Conservation (phyloP, 2,113 vertebrate genomes). For the Rousettus leschenaultii region DNA sequence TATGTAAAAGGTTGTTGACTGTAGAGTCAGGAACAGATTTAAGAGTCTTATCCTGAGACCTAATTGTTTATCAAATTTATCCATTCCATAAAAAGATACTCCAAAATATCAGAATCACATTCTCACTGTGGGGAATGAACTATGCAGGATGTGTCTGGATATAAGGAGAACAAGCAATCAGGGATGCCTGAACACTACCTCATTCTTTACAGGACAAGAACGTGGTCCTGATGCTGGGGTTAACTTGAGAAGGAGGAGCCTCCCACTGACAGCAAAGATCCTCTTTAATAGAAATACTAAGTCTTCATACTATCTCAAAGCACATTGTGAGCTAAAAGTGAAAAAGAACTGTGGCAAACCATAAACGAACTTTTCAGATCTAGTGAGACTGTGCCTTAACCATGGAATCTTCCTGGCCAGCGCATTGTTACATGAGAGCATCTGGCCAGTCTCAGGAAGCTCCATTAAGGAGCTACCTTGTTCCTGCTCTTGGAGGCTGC, state of each 20-base stretch:
- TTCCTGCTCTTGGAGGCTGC: background rate
- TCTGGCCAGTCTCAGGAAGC: background rate
- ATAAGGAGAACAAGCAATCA: background rate
- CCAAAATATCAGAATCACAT: background rate
- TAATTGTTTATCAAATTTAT: background rate
- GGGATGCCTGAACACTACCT: background rate
- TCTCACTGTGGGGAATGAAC: background rate
- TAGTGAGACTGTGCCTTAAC: background rate
- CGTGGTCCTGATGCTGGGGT: background rate
- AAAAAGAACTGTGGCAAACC: background rate
- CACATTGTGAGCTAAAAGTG: background rate
- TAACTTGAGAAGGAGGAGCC: background rate
- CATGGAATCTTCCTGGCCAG: background rate
- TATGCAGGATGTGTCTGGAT: background rate
- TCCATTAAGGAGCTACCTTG: accelerated
- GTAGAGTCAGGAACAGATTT: background rate
- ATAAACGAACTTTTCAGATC: background rate
- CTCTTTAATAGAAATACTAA: background rate
- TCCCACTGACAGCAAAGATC: background rate
- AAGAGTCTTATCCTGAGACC: background rate
- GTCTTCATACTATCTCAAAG: background rate
- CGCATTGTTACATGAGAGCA: background rate
- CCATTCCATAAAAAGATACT: background rate
- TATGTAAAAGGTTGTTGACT: background rate
- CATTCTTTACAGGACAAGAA: background rate